Conservation (phyloP, 1,140 invertebrate species). For the Pseudoatta argentina region DNA sequence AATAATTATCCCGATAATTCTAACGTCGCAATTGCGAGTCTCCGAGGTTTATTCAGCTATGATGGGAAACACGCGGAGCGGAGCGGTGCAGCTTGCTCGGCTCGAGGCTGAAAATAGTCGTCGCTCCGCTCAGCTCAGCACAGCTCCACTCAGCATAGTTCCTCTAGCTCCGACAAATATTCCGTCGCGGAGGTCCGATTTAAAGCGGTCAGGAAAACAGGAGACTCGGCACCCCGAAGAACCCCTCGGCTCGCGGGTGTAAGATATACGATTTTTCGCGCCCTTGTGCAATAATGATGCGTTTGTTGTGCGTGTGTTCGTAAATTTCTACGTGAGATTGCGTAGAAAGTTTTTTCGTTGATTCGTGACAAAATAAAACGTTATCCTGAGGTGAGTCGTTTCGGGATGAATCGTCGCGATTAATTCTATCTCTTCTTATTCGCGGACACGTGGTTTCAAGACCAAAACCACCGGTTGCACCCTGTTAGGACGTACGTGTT, state of each 20-base stretch:
- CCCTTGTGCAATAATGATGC: slow-evolving; percentile 26
- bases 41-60: background rate
- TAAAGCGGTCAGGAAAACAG: slow-evolving; percentile 24
- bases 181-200: slow-evolving; percentile 73
- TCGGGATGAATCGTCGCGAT: slow-evolving; percentile 13
- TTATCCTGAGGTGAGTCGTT: background rate
- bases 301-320: background rate
- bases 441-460: background rate
- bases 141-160: slow-evolving; percentile 78
- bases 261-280: slow-evolving; percentile 35
- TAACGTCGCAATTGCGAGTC: background rate
- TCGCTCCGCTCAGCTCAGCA: slow-evolving; percentile 70
- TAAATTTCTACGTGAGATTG: slow-evolving; percentile 1
- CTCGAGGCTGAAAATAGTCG: slow-evolving; percentile 82
- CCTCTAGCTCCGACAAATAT: slow-evolving; percentile 76
- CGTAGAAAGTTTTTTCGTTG: background rate
- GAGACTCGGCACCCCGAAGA: slow-evolving; percentile 66
- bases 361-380: slow-evolving; percentile 5
- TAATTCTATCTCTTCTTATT: background rate
- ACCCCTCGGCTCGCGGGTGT: background rate
- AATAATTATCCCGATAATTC: background rate
- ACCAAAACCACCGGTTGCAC: slow-evolving; percentile 50
- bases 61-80: slow-evolving; percentile 26
- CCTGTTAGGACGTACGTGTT: slow-evolving; percentile 17
- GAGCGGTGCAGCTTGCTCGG: slow-evolving; percentile 65